These are phyloP conservation scores for Uria aalge DNA, from an alignment of 2,113 vertebrate genomes.

Conservation along the genomic window DNA sequence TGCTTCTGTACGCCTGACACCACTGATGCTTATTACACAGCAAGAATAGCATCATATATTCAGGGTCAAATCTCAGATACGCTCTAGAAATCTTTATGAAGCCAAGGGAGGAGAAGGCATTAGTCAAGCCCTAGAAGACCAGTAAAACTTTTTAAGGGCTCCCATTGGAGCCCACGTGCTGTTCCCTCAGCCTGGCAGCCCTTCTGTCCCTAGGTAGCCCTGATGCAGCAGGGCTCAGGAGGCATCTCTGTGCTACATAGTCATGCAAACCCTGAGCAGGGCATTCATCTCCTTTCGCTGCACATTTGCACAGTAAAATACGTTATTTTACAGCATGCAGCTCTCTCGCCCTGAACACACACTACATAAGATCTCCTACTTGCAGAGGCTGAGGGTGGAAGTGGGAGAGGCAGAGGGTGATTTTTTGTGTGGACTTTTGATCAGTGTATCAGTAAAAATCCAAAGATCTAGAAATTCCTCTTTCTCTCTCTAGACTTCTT, in stretches of 20 bases:
- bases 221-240: background rate
- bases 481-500: background rate
- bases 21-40: background rate
- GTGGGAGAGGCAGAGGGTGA: background rate
- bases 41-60: background rate
- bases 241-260: background rate
- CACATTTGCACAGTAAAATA: background rate
- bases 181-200: background rate
- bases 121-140: background rate
- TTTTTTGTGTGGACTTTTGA: background rate
- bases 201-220: background rate
- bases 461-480: background rate
- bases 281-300: background rate
- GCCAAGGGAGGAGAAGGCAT: background rate
- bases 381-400: background rate
- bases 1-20: background rate
- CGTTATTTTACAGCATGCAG: background rate
- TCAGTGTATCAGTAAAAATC: background rate
- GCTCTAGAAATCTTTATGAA: slow-evolving; percentile 7
- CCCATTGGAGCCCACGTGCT: background rate
- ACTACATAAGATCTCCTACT: background rate
- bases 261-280: background rate
- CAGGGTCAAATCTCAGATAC: background rate
- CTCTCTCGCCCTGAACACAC: background rate
- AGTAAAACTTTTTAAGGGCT: background rate